Base-by-base conservation (phyloP, 2,797 vertebrate species). In the Characodon lateralis region DNA sequence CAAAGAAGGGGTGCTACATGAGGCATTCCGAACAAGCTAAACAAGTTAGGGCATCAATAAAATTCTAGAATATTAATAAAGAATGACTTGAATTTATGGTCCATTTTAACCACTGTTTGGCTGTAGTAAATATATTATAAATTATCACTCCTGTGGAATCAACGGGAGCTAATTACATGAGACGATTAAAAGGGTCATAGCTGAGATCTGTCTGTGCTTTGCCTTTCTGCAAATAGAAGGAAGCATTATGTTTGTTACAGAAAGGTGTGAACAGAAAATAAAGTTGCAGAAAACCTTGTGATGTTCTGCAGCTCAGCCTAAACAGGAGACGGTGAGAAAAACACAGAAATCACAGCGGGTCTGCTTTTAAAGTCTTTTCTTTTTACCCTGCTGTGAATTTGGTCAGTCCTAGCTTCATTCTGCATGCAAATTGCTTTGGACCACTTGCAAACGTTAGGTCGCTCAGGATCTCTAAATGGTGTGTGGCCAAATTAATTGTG, bases 381-480 rank as follows among this genome's bases (percentile, higher is more conserved):
- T 80, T 46, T 76, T 39, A 74, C 10, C 31, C 66, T 16, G 50
- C 24, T 10, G 58, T 63, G 41, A 26, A 26, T 39, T 53, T 31
- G 58, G 6, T 78, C 72, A 66, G 9, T 31, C 0, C 66, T 51
- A 20, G 72, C 78, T 78, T 77, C 63, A 84, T 88, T 88, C 79
- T 53, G 48, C 76, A 86, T 87, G 78, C 58, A 87, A 83, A 84
- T 87, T 53, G 73, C 80, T 78, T 79, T 66, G 69, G 70, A 72
- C n/a, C 77, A 68, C 65, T 80, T 81, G 79, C 51, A 81, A 76
- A 50, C 79, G 72, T 43, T 13, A 22, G 78, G 76, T 78, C 76
- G 46, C 82, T 73, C 39, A 82, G 79, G 81, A 82, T 82, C 74
- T 85, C 75, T 74, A 82, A 90, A 88, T 84, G 80, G 75, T 83